Evolutionary conservation across 1,140 invertebrate genomes (phyloP), one percentile per base, ranked within the genome.

Genomic region (Calephelis virginiensis): DNA sequence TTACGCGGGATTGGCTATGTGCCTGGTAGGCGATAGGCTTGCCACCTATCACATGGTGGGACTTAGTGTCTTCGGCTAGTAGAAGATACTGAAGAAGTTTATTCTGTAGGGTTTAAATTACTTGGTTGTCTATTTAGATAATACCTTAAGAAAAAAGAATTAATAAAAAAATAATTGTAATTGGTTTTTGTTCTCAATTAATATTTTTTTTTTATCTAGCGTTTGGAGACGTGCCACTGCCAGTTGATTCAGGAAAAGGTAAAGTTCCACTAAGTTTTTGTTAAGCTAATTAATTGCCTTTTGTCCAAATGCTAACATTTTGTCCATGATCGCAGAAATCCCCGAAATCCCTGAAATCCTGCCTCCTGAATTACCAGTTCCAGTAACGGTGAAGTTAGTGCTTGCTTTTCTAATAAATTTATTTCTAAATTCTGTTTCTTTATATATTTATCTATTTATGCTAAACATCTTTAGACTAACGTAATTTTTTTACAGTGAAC

Each of bases 271-370:
- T 17, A 9, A 46, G 45, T n/a, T 46, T 17, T 1, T 8, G 6
- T 61, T 40, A 7, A 45, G 3, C 12, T 6, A 61, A 14, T n/a
- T 38, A 38, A 4, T 13, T 40, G 40, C 13, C 7, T 12, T 14
- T 17, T 7, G 46, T 2, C 59, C n/a, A 0, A 70, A 56, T 86
- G 80, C 67, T 89, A 84, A 68, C 80, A 77, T 28, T 66, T 72
- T 66, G 9, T 71, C 63, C 72, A 61, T 78, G 72, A 76, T 75
- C 66, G 73, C 86, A 83, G 89, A 91, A 40, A 66, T 88, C 77
- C 73, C 83, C 76, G 76, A 85, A 78, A 73, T 90, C 76, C 74
- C 90, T 71, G 84, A 83, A 71, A 79, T 86, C 75, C 82, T 70
- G 76, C 73, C 64, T 73, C 80, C 81, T 49, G 83, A 75, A 56